Base-by-base conservation (phyloP, 2,888 invertebrate species). In the Dryocosmus kuriphilus region DNA sequence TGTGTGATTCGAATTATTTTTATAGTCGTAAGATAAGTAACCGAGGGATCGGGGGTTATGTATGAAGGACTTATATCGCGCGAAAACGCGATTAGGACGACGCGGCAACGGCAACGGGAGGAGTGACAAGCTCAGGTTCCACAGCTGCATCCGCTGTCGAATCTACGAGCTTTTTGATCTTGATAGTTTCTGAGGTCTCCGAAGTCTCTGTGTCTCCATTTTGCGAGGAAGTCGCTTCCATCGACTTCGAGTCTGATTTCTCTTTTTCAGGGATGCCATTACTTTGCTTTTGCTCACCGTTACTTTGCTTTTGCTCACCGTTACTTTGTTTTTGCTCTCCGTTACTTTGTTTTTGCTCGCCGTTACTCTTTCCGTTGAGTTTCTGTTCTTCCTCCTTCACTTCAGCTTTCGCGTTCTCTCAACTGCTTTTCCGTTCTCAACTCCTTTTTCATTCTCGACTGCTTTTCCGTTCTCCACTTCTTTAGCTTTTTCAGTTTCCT, bases 91-190 rank as follows among this genome's bases (percentile, higher is more conserved):
- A 90, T 91, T 91, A 91, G 86, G 91, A 91, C 87, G 90, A 91
- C 83, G 91, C 91, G 77, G 89, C 90, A 79, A 90, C 90, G 73
- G 90, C 90, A 80, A 91, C 89, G 32, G 90, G 87, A 77, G 91
- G 89, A 77, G 85, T 84, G 80, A 90, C 91, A 81, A 91, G 90
- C 32, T 91, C 91, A 62, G 90, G 85, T 84, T 91, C 91, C 77
- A 88, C 90, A 76, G 89, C 87, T 79, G 88, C 90, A 57, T 91
- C 91, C 65, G 89, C 88, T 67, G 87, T 85, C 75, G 89, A 85
- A 78, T 90, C 90, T 75, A 90, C 90, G 75, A 91, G 88, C 77
- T 91, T 91, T 84, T 91, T 91, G 74, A 91, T 87, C 83, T 91
- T 91, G 78, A 91, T 90, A 62, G 90, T 86, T 76, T 90, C 88